Evolutionary conservation across 2,113 vertebrate genomes (phyloP).

Genomic region (Tichodroma muraria): DNA sequence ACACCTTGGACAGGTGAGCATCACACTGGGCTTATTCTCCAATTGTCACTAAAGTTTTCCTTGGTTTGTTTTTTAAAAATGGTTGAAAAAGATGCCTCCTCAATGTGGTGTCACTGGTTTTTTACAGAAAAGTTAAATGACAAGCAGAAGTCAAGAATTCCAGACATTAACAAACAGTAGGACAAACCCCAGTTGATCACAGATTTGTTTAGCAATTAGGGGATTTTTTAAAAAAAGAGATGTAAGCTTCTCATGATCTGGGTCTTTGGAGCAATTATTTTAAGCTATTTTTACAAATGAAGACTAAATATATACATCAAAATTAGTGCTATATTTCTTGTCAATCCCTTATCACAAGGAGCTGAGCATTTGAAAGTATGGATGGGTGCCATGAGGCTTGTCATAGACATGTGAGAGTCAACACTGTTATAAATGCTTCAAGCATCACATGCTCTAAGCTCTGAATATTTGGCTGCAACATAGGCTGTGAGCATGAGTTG

Average conservation of each 20-base stretch:
- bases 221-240: neutral
- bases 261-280: neutral
- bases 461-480: neutral
- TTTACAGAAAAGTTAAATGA: neutral
- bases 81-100: neutral
- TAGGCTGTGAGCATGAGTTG: neutral
- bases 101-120: neutral
- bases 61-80: neutral
- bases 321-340: neutral
- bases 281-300: neutral
- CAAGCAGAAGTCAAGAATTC: neutral
- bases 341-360: neutral
- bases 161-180: neutral
- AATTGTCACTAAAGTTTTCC: neutral
- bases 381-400: neutral
- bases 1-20: neutral
- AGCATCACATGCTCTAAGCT: neutral
- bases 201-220: neutral
- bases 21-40: neutral
- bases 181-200: neutral
- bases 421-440: neutral
- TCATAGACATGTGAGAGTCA: neutral
- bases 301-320: neutral
- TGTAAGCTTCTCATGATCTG: neutral
- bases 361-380: neutral